A percentile compares a stretch with the other conserved stretches of the same genome.
phyloP scores from a whole-genome alignment of 2,113 vertebrate species.

The Gymnarchus niloticus region DNA sequence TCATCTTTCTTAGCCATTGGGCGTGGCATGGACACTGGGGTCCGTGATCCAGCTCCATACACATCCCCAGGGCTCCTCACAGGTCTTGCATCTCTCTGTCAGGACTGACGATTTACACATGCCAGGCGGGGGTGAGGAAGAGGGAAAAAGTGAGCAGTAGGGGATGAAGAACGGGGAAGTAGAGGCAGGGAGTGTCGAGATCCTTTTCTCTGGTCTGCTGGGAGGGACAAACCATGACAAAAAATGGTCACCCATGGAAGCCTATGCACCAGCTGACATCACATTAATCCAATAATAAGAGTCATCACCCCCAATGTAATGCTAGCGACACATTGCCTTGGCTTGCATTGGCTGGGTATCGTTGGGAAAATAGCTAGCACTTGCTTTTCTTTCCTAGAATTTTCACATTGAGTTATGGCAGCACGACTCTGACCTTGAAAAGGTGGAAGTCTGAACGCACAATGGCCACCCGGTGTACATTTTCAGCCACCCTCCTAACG shows the following conservation, averaged over 20 bases:
- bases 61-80: too few relatives aligned
- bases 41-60: too few relatives aligned
- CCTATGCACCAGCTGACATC: neutral
- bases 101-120: too few relatives aligned
- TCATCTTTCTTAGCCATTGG: too few relatives aligned
- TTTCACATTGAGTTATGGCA: neutral
- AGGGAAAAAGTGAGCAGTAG: too few relatives aligned
- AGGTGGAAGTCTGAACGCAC: neutral
- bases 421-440: neutral
- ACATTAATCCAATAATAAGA: neutral
- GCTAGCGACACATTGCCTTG: neutral
- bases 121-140: too few relatives aligned
- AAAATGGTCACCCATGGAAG: neutral
- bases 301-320: neutral
- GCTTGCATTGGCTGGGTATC: neutral
- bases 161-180: too few relatives aligned
- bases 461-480: neutral
- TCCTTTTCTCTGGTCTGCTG: too few relatives aligned
- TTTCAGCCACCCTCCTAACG: neutral
- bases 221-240: too few relatives aligned
- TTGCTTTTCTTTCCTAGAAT: neutral
- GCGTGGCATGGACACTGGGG: too few relatives aligned
- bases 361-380: neutral
- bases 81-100: too few relatives aligned
- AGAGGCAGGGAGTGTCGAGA: too few relatives aligned